Base-by-base conservation (phyloP, 2,113 vertebrate genomes). In the Hippolais icterina region DNA sequence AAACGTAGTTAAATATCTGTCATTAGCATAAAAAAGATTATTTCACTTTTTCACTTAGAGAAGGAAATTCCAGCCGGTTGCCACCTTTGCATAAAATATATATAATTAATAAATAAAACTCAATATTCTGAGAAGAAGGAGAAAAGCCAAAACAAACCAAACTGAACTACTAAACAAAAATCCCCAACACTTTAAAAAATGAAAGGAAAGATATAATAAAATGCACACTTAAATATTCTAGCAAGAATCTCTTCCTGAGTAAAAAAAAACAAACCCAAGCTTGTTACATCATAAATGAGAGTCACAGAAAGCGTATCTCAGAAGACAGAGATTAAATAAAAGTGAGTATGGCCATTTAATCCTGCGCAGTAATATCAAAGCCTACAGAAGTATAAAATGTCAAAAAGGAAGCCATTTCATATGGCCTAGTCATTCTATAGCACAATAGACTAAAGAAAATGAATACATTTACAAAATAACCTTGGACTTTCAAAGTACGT, bases 31-130 rank as follows among this genome's bases (percentile, higher is more conserved):
- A 41, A 35, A 84, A 82, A 69, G 6, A 47, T 25, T 47, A 29
- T 52, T 74, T 65, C 10, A 56, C 3, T 39, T 46, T 70, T 70
- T 61, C 27, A 14, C 10, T 69, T 46, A 33, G 6, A 76, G 16
- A 59, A 4, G 2, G 17, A 9, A 63, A 15, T 60, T 57, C 21
- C 29, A 54, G 29, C 1, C 25, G 35, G 33, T 56, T 1, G 0
- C 10, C 2, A 15, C 21, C 37, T 74, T 2, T 60, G 61, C 35
- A 64, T 35, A 69, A 46, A 23, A n/a, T 37, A 44, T 7, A 41
- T 61, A 14, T 50, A n/a, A 25, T 31, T 50, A 64, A 60, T 25
- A 54, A 11, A 57, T 23, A 71, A 59, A 71, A 25, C 2, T 1
- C 16, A 46, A 2, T 41, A 5, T 56, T 66, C 66, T 59, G 23